Percentiles rank a stretch among this genome's conserved stretches.
Conservation (phyloP, 2,888 invertebrate species). For the Epirrhoe tristata region DNA sequence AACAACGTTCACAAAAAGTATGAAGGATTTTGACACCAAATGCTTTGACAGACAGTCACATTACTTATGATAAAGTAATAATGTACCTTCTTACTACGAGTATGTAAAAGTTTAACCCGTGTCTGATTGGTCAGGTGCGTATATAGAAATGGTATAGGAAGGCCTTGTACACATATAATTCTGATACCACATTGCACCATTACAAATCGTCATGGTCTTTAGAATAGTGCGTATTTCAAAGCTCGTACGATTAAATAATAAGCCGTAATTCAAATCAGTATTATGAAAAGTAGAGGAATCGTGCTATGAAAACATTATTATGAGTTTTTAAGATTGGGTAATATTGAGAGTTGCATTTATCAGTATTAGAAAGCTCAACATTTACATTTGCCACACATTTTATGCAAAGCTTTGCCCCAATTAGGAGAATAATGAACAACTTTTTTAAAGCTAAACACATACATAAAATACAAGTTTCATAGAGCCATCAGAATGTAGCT, state of each 20-base stretch:
- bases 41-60: neutral
- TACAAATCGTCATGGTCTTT: neutral
- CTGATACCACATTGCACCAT: neutral
- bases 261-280: neutral
- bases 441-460: constrained; percentile 12
- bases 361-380: constrained; percentile 10
- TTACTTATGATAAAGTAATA: no score
- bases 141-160: neutral
- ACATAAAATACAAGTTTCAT: constrained; percentile 11
- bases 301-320: neutral
- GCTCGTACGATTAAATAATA: neutral
- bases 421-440: neutral
- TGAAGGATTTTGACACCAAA: constrained; percentile 1
- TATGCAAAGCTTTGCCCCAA: neutral
- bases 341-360: neutral
- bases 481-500: constrained; percentile 27
- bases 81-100: no score
- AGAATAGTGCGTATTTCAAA: neutral
- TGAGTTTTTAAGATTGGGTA: neutral
- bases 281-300: neutral
- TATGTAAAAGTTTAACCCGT: neutral
- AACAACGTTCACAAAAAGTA: constrained; percentile 4
- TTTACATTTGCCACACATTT: neutral
- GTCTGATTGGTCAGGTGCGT: neutral
- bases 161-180: neutral